These are phyloP conservation scores for Camelus bactrianus DNA, from an alignment of 2,113 vertebrate genomes.

Conservation along the genomic window DNA sequence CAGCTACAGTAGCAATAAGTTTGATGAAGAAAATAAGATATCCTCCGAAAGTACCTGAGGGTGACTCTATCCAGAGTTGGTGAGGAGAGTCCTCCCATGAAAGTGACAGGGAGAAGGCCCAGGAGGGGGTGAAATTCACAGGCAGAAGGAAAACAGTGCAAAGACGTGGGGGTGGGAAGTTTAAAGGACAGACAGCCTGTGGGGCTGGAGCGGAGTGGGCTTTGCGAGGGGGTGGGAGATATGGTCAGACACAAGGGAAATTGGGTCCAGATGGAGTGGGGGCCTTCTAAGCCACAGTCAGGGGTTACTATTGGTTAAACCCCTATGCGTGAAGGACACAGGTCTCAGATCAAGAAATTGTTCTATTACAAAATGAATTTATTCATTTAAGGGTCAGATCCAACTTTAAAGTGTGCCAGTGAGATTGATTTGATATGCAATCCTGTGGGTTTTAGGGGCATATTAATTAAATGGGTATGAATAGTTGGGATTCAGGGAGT, in stretches of 20 bases:
- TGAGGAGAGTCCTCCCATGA: not conserved
- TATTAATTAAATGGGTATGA: not conserved
- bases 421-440: not conserved
- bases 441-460: not conserved
- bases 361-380: not conserved
- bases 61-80: not conserved
- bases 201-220: not conserved
- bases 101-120: not conserved
- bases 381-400: conserved; percentile 16
- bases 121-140: not conserved
- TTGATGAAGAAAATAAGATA: not conserved
- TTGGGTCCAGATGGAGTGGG: too few species aligned
- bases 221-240: not conserved
- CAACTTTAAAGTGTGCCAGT: not conserved
- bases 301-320: not conserved
- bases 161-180: not conserved
- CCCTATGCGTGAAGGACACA: not conserved
- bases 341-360: not conserved
- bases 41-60: not conserved
- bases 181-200: not conserved
- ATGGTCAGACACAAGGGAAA: not conserved
- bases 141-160: not conserved
- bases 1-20: not conserved
- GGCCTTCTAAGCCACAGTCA: not conserved
- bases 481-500: not conserved